Evolutionary conservation across 1,140 invertebrate species (phyloP).

Genomic region (Thaumatotibia leucotreta): DNA sequence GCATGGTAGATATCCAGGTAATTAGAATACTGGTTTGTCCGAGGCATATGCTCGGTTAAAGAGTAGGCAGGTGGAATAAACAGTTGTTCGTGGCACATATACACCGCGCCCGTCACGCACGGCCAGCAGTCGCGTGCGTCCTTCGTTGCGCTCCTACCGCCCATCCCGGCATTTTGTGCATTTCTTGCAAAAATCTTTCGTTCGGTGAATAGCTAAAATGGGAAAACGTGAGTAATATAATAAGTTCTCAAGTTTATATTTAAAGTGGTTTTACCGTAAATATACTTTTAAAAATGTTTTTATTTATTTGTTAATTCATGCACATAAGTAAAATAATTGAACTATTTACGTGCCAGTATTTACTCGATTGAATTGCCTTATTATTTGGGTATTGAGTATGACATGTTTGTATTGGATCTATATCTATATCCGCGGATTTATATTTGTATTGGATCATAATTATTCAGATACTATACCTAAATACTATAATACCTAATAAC

Average conservation of each 20-base stretch:
- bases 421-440: no score
- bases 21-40: not conserved
- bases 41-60: not conserved
- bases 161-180: not conserved
- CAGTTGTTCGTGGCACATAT: not conserved
- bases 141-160: not conserved
- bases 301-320: not conserved
- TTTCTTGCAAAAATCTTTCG: not conserved
- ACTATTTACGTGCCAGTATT: no score
- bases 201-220: constrained; percentile 14
- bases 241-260: not conserved
- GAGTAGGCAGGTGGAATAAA: not conserved
- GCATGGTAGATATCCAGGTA: not conserved
- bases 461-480: no score
- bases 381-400: no score
- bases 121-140: not conserved
- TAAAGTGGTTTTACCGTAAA: not conserved
- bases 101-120: not conserved
- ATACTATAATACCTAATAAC: no score
- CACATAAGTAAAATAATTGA: no score
- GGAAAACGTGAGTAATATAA: constrained; percentile 27
- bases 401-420: no score
- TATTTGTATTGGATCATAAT: no score
- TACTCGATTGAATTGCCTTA: no score
- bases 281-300: no score